A percentile compares a stretch with the other conserved stretches of the same genome.
phyloP scores from a whole-genome alignment of 2,888 invertebrate genomes.

The Pyrochroa serraticornis region DNA sequence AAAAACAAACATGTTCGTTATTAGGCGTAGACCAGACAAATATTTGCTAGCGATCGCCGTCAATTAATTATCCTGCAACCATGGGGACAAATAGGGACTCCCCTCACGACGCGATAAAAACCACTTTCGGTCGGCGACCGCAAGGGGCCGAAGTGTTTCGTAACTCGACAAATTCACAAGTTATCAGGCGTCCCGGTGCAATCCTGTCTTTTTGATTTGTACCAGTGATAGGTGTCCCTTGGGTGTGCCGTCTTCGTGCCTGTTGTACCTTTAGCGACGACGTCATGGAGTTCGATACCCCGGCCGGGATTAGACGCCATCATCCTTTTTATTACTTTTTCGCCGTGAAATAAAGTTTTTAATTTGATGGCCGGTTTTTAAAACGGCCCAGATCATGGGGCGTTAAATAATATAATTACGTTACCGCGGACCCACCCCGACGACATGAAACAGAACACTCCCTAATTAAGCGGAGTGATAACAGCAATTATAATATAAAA shows the following conservation, averaged over 20 bases:
- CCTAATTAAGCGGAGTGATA: conserved; percentile 52
- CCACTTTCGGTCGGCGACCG: too few relatives aligned
- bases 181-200: conserved; percentile 31
- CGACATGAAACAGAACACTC: conserved; percentile 44
- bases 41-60: too few relatives aligned
- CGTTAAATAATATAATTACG: conserved; percentile 31
- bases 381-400: conserved; percentile 1
- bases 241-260: conserved; percentile 33
- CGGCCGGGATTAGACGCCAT: conserved; percentile 15
- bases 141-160: too few relatives aligned
- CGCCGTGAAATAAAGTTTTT: conserved; percentile 1
- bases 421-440: conserved; percentile 28
- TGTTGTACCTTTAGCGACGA: not conserved
- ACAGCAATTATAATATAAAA: conserved; percentile 53
- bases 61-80: too few relatives aligned
- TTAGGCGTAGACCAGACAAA: too few relatives aligned
- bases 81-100: too few relatives aligned
- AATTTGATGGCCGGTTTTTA: not conserved
- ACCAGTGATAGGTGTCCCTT: conserved; percentile 34
- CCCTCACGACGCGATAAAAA: too few relatives aligned
- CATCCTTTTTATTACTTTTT: conserved; percentile 12
- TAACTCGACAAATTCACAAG: conserved; percentile 20
- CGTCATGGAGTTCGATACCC: not conserved
- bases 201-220: conserved; percentile 36
- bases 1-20: too few relatives aligned